A percentile compares a stretch with the other conserved stretches of the same genome.
Evolutionary conservation across 2,797 vertebrate species (phyloP).

Genomic region (Pangasius macronema): DNA sequence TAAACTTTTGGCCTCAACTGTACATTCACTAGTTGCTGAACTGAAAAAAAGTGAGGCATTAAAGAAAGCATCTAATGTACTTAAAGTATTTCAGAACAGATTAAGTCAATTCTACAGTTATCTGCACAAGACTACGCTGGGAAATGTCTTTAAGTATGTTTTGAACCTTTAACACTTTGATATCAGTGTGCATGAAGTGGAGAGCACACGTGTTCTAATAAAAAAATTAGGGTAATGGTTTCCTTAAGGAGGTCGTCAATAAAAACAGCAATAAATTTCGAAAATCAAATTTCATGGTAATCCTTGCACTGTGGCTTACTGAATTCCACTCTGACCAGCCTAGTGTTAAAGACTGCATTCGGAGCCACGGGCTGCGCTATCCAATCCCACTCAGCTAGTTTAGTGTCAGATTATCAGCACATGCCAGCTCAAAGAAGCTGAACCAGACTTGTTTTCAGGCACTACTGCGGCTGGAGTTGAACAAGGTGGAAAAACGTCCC

Average conservation of each 20-base stretch:
- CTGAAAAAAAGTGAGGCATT: not conserved
- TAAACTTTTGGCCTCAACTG: not conserved
- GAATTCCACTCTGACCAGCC: not conserved
- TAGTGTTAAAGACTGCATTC: not conserved
- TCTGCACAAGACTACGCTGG: not conserved
- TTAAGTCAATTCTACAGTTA: not conserved
- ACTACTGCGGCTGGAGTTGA: not conserved
- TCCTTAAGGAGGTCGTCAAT: no score
- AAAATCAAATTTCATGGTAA: not conserved
- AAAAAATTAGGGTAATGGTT: no score
- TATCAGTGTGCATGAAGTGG: not conserved
- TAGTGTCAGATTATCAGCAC: no score
- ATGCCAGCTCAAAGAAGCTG: not conserved
- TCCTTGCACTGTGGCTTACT: not conserved
- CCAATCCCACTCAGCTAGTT: not conserved
- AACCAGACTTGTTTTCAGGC: not conserved
- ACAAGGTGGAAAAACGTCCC: not conserved
- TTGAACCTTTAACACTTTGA: not conserved
- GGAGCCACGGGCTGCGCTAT: not conserved
- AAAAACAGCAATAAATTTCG: no score
- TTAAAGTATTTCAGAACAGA: not conserved
- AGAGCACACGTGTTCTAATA: no score
- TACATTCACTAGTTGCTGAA: not conserved
- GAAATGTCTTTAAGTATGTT: not conserved
- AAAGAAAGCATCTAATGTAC: no score